Evolutionary conservation across 2,888 invertebrate species (phyloP), one percentile per base, ranked within the genome.

Genomic region (Cacoxenus indagator): DNA sequence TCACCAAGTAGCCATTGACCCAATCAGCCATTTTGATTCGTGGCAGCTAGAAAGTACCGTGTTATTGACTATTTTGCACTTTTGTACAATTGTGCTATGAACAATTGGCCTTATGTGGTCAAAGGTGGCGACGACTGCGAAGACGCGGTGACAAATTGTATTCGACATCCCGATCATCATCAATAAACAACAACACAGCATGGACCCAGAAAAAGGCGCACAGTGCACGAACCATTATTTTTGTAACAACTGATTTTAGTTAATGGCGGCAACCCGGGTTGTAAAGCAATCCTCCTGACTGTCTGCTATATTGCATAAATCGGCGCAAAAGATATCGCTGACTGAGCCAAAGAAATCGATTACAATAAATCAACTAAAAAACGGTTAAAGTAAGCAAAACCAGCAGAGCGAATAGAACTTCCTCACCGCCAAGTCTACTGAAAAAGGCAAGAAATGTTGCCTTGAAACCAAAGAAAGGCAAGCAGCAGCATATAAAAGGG

Each of bases 311-410:
- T 29, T 57, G 57, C 57, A 29, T 29, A 57, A 29, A 57, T 57
- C 57, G 57, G 9, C n/a, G 57, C 17, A 17, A 29, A 57, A 57
- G 57, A 29, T 57, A 57, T 57, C 19, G 57, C 9, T 57, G 6
- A n/a, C 29, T 29, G 29, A 17, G 31, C 31, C 29, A 57, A 57
- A 29, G 57, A 27, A 57, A 57, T 57, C 57, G 57, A 29, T 57
- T 57, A 57, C 27, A 27, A 57, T 57, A 57, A 57, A 57, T 57
- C 57, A 57, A 57, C n/a, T 51, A 51, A 22, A 51, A 51, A 51
- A 51, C 22, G 22, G 51, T 51, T 51, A 51, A 51, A 51, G n/a
- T 29, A 57, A 29, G 31, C 17, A 57, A 17, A 8, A 29, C n/a
- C 22, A 27, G 14, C 54, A 24, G 3, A 22, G 1, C 19, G 24